Conservation (phyloP, 92 coral and sea anemone genomes). For the Metridium senile region DNA sequence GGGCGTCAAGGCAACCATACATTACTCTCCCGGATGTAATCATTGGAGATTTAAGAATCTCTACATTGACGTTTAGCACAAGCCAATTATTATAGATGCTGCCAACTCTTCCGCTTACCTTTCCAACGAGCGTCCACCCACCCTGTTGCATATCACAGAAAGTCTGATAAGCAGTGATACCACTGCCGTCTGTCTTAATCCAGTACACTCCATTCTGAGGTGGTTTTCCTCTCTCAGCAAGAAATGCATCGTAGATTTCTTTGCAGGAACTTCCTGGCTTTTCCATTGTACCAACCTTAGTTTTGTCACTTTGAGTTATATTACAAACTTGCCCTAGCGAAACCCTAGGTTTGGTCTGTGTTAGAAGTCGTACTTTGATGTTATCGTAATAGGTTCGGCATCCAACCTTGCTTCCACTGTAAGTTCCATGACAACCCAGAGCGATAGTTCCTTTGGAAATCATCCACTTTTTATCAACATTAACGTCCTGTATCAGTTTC, state of each 20-base stretch:
- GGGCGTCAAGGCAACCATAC: conserved; percentile 69
- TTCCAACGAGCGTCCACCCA: conserved; percentile 95
- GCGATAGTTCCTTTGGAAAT: conserved; percentile 66
- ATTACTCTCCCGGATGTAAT: conserved; percentile 21
- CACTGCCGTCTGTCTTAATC: conserved; percentile 56
- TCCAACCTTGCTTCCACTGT: conserved; percentile 34
- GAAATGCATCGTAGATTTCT: conserved; percentile 70
- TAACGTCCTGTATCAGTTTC: conserved; percentile 49
- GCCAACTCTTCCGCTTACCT: conserved; percentile 69
- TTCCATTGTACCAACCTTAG: neutral
- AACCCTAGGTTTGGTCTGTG: conserved; percentile 51
- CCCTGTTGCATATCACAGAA: conserved; percentile 84
- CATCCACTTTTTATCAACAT: conserved; percentile 64
- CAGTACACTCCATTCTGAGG: conserved; percentile 73
- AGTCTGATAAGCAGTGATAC: conserved; percentile 45
- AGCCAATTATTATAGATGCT: conserved; percentile 70
- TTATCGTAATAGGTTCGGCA: conserved; percentile 75
- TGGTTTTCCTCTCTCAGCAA: conserved; percentile 26
- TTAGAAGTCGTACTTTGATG: conserved; percentile 58
- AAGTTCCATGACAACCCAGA: conserved; percentile 61
- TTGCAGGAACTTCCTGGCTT: conserved; percentile 77
- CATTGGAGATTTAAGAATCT: conserved; percentile 34
- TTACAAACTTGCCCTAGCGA: conserved; percentile 49
- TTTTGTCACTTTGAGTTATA: conserved; percentile 32
- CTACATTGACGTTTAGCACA: conserved; percentile 52